Evolutionary conservation across 1,140 invertebrate species (phyloP), one percentile per base, ranked within the genome.

Genomic region (Rhysida immarginata): DNA sequence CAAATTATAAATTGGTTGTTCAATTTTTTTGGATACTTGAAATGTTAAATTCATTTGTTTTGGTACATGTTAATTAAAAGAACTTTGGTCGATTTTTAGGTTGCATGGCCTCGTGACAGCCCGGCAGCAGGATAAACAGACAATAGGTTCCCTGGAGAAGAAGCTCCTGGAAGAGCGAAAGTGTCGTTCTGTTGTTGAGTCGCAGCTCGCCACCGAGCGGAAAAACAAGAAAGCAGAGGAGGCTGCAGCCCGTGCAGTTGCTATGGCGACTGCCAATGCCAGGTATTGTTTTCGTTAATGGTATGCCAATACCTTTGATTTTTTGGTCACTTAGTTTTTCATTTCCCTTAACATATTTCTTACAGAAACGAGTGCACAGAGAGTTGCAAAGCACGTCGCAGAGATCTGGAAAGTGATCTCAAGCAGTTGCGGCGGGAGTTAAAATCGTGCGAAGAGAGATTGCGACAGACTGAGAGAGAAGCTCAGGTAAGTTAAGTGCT

Each of bases 151-250:
- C 23, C 68, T 87, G 58, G 90, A 96, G 69, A 81, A 86, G 60
- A 79, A 84, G 58, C 73, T 95, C 50, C 79, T 79, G 50, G 91
- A 96, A 58, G 91, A 95, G 69, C 75, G 85, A 26, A 82, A 87
- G 62, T 75, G 81, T 61, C 78, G 84, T 59, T 75, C 76, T 48
- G 74, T 77, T 18, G 75, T 82, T 24, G 90, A 95, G 69, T 75
- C 80, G 55, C 87, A 92, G 66, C 70, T 93, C 35, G 72, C 76
- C 51, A 76, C 81, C 48, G 86, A 90, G 64, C 77, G 84, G 59
- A 83, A 84, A 68, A 78, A 75, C 42, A 80, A 81, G 60, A 84
- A 79, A 58, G 72, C 68, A 21, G 81, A 81, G 59, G 82, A 83
- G 59, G 78, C 81, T 44, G 69, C 69, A 62, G 78, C 81, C 2